phyloP scores from a whole-genome alignment of 2,797 vertebrate species.

The Cossypha dichroa region DNA sequence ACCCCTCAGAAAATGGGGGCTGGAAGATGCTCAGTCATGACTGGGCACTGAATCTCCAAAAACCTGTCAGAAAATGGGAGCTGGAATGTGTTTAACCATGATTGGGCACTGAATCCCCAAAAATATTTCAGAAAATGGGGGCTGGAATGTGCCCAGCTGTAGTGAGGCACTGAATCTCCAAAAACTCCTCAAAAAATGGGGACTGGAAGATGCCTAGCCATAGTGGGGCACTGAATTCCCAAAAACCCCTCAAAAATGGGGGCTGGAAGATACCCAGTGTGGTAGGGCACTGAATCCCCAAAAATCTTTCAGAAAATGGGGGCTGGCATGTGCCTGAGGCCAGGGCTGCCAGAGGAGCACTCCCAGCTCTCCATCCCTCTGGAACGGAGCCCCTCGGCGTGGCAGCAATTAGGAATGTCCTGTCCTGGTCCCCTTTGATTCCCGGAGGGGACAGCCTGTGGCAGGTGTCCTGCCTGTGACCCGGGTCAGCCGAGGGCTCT shows the following conservation, averaged over 20 bases:
- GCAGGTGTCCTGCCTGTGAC: conserved; percentile 69
- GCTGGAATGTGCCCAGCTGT: too few species aligned
- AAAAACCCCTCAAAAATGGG: rapidly evolving
- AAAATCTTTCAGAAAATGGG: neutral
- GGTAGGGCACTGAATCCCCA: neutral
- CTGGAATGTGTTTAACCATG: rapidly evolving
- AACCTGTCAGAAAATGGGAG: rapidly evolving
- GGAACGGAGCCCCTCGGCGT: neutral
- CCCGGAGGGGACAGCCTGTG: neutral
- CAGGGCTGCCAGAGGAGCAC: neutral
- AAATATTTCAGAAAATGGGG: neutral
- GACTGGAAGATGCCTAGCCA: rapidly evolving
- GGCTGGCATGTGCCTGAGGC: rapidly evolving
- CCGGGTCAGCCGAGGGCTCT: conserved; percentile 33
- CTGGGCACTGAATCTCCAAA: neutral
- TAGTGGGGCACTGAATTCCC: neutral
- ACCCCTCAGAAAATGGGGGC: neutral
- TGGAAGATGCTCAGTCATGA: neutral
- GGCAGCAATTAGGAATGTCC: neutral
- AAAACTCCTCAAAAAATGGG: rapidly evolving
- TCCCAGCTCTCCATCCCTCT: neutral
- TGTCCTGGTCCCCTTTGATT: neutral
- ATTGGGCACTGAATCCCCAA: neutral
- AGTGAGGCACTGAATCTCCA: neutral
- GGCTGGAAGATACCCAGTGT: too few species aligned